These are phyloP conservation scores for Caenorhabditis sinica DNA, from an alignment of 2,888 invertebrate species.

Conservation along the genomic window DNA sequence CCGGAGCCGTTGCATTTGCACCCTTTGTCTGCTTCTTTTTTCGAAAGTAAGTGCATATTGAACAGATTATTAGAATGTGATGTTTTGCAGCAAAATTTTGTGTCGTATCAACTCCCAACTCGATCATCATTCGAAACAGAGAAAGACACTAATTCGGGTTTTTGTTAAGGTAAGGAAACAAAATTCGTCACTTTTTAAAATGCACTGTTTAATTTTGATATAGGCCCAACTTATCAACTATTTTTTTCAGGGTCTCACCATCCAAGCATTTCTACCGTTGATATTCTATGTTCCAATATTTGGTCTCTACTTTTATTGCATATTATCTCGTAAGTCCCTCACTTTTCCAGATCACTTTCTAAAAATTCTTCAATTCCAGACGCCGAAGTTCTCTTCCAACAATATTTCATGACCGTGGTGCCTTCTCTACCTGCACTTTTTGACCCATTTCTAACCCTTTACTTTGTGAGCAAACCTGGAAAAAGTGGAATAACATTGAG, in stretches of 20 bases:
- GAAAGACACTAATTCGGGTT: conserved; percentile 24
- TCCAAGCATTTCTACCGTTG: conserved; percentile 48
- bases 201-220: too few relatives aligned
- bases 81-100: conserved; percentile 30
- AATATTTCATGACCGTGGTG: conserved; percentile 31
- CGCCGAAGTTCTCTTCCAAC: conserved; percentile 34
- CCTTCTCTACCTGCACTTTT: conserved; percentile 35
- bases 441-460: conserved; percentile 45
- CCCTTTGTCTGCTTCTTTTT: conserved; percentile 41
- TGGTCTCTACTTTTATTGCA: conserved; percentile 36
- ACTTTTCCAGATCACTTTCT: too few relatives aligned
- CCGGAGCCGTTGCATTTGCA: conserved; percentile 29
- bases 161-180: conserved; percentile 43
- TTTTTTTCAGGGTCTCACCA: conserved; percentile 48
- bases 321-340: conserved; percentile 37
- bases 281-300: conserved; percentile 47
- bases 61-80: neutral
- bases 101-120: conserved; percentile 35
- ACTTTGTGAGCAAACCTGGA: conserved; percentile 88
- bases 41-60: conserved; percentile 23
- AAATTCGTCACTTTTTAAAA: too few relatives aligned
- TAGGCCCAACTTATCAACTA: too few relatives aligned
- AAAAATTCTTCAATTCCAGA: too few relatives aligned
- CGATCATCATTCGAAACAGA: conserved; percentile 32
- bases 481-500: too few relatives aligned